These are phyloP conservation scores for Bombylius major DNA, from an alignment of 2,888 invertebrate species.

Conservation along the genomic window DNA sequence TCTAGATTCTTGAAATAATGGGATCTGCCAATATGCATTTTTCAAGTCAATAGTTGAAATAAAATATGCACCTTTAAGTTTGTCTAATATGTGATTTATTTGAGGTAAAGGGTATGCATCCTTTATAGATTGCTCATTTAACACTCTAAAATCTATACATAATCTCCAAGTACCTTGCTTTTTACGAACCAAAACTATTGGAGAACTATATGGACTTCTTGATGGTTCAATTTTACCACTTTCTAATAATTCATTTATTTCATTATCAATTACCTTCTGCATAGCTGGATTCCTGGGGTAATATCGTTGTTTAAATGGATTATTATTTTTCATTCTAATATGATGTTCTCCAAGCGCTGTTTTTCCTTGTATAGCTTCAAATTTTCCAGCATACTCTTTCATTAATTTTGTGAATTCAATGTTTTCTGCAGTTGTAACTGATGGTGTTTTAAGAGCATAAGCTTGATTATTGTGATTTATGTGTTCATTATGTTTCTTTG, in stretches of 20 bases:
- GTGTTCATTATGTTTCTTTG: too few relatives aligned
- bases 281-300: not conserved
- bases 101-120: not conserved
- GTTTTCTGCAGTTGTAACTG: too few relatives aligned
- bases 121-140: not conserved
- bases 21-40: not conserved
- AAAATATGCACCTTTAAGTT: not conserved
- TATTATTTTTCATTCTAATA: not conserved
- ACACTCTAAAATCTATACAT: not conserved
- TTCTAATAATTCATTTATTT: not conserved
- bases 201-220: not conserved
- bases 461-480: too few relatives aligned
- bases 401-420: too few relatives aligned
- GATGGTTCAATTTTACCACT: not conserved
- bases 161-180: not conserved
- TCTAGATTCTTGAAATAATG: not conserved
- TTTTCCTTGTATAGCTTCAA: too few relatives aligned
- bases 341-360: not conserved
- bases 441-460: too few relatives aligned
- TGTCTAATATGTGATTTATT: not conserved
- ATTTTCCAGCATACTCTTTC: too few relatives aligned
- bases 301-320: not conserved
- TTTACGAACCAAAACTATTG: not conserved
- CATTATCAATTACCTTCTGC: not conserved
- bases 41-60: not conserved